Conservation (phyloP, 2,888 invertebrate genomes). For the Cheilosia scutellata region DNA sequence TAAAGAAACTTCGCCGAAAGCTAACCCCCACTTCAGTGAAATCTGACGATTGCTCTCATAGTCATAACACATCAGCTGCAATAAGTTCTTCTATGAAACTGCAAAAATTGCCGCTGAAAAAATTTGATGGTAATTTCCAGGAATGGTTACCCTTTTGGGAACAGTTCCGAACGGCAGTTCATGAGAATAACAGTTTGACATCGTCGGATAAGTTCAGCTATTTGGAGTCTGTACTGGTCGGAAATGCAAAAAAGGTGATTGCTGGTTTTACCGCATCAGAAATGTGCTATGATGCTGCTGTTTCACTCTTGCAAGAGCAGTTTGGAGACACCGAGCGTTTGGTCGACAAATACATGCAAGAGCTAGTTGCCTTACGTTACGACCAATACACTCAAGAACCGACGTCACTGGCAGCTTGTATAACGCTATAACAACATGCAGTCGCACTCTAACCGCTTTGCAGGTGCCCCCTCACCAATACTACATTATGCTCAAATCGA, state of each 20-base stretch:
- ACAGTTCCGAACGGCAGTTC: constrained; percentile 16
- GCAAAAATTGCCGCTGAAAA: constrained; percentile 2
- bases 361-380: constrained; percentile 25
- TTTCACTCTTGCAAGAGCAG: constrained; percentile 3
- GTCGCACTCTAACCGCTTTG: constrained; percentile 31
- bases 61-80: not conserved
- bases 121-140: constrained; percentile 10
- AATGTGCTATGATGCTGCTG: constrained; percentile 27
- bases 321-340: too few relatives aligned
- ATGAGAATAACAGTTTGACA: constrained; percentile 21
- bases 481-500: constrained; percentile 40
- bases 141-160: constrained; percentile 46
- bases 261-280: not conserved
- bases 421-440: constrained; percentile 21
- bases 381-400: constrained; percentile 8
- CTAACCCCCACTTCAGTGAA: not conserved
- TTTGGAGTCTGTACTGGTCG: constrained; percentile 11
- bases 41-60: not conserved
- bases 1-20: constrained; percentile 1
- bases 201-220: constrained; percentile 31
- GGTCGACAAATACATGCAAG: constrained; percentile 20
- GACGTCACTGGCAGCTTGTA: constrained; percentile 4
- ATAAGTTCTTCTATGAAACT: not conserved
- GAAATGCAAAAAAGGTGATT: constrained; percentile 13
- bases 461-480: constrained; percentile 24